phyloP scores from a whole-genome alignment of 2,113 vertebrate genomes.

The Corvus cornix region DNA sequence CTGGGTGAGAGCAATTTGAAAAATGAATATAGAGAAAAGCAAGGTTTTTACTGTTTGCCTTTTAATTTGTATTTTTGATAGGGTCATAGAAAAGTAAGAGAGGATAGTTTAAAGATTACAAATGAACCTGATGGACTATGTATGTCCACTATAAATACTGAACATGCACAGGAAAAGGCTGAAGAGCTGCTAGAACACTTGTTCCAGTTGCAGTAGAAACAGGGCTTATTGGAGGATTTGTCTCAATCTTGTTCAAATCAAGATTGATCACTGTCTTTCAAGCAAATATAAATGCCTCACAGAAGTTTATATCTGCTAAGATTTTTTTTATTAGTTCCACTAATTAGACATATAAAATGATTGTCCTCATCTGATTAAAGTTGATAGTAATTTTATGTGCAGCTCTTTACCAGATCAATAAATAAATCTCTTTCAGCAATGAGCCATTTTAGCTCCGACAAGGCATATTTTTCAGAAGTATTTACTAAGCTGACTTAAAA shows the following conservation, averaged over 20 bases:
- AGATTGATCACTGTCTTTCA: not conserved
- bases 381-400: not conserved
- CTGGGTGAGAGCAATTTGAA: not conserved
- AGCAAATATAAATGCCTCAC: not conserved
- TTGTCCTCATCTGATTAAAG: not conserved
- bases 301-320: not conserved
- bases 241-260: not conserved
- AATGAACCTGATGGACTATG: rapidly evolving
- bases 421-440: not conserved
- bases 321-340: not conserved
- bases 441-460: not conserved
- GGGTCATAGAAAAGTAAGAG: not conserved
- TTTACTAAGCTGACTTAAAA: constrained; percentile 1
- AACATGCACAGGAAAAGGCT: not conserved
- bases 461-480: not conserved
- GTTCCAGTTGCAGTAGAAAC: not conserved
- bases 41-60: not conserved
- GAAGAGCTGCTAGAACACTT: not conserved
- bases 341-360: not conserved
- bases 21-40: not conserved
- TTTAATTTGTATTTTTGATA: not conserved
- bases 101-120: not conserved
- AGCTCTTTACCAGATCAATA: not conserved
- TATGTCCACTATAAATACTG: not conserved
- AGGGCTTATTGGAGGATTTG: not conserved